Percentiles rank a stretch among this genome's conserved stretches.
phyloP scores from a whole-genome alignment of 2,797 vertebrate species.

The Manis pentadactyla region DNA sequence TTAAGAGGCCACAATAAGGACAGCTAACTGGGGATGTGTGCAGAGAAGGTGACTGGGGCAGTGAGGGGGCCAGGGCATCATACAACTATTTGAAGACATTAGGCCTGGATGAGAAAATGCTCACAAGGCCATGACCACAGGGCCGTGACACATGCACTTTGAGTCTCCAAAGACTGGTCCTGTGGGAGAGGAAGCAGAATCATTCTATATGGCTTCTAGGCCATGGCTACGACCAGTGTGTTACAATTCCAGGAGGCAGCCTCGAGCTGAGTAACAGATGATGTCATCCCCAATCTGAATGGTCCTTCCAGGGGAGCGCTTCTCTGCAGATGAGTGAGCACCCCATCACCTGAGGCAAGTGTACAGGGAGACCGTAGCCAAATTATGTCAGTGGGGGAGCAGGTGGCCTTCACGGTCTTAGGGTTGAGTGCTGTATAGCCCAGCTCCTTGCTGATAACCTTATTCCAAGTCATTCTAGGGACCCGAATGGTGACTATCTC shows the following conservation, averaged over 20 bases:
- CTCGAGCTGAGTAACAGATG: neutral
- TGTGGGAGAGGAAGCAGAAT: neutral
- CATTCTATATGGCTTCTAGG: neutral
- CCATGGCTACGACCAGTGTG: neutral
- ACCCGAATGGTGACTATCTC: neutral
- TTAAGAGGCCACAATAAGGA: neutral
- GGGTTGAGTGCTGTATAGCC: neutral
- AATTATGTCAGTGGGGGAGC: neutral
- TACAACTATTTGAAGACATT: neutral
- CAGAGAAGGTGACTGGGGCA: neutral
- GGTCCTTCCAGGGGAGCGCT: neutral
- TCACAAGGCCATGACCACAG: neutral
- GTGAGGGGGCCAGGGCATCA: neutral
- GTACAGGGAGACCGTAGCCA: neutral
- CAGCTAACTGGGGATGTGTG: neutral
- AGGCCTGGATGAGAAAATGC: neutral
- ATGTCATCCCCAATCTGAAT: neutral
- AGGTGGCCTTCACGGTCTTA: neutral
- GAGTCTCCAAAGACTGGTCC: neutral
- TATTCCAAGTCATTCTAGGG: neutral
- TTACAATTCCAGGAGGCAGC: neutral
- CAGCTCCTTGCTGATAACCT: neutral
- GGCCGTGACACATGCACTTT: neutral
- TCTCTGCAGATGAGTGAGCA: neutral
- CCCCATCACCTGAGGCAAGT: neutral